A percentile compares a stretch with the other conserved stretches of the same genome.
phyloP scores from a whole-genome alignment of 2,113 vertebrate species.

The Antechinus stuartii region DNA sequence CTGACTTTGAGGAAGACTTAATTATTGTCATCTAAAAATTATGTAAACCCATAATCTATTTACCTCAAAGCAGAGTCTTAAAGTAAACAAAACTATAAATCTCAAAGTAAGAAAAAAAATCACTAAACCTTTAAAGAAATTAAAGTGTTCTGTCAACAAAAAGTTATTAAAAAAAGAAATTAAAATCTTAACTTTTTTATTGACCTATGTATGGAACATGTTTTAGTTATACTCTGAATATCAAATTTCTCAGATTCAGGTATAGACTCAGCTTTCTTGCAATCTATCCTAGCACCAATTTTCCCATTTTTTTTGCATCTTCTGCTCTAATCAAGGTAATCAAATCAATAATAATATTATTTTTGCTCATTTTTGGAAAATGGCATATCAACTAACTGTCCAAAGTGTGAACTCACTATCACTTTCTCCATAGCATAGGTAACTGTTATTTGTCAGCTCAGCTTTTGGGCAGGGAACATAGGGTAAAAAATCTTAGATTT shows the following conservation, averaged over 20 bases:
- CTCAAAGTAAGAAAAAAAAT: not conserved
- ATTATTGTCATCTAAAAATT: not conserved
- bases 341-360: not conserved
- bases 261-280: not conserved
- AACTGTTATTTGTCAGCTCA: no score
- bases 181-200: not conserved
- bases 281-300: not conserved
- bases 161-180: not conserved
- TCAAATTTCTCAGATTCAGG: not conserved
- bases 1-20: not conserved
- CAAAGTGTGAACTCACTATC: not conserved
- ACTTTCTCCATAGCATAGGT: no score
- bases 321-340: not conserved
- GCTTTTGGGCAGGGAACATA: no score
- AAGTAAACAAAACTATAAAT: no score
- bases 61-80: not conserved
- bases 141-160: not conserved
- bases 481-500: no score
- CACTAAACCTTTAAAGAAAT: not conserved
- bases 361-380: not conserved
- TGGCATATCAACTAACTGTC: not conserved
- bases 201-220: not conserved
- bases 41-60: not conserved
- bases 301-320: not conserved
- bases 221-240: not conserved